phyloP scores from a whole-genome alignment of 2,113 vertebrate genomes.

The Phylloscopus trochiloides region DNA sequence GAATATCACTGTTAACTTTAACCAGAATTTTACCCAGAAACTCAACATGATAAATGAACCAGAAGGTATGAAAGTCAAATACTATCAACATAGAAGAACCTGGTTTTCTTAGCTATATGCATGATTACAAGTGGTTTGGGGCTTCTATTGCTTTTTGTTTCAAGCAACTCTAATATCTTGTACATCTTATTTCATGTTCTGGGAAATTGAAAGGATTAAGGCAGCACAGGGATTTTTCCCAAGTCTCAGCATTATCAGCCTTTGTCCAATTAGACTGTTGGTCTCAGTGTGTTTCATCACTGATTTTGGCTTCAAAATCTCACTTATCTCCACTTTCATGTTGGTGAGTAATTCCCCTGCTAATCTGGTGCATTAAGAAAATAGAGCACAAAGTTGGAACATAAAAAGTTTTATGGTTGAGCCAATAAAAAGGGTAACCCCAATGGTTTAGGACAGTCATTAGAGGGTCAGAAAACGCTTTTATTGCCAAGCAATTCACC shows the following conservation, averaged over 20 bases:
- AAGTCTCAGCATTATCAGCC: not conserved
- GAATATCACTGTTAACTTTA: not conserved
- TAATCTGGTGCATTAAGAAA: rapidly evolving
- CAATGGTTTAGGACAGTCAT: rapidly evolving
- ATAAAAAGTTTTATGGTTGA: not conserved
- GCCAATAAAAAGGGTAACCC: not conserved
- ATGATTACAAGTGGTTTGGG: not conserved
- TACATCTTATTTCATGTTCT: not conserved
- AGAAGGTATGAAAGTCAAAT: not conserved
- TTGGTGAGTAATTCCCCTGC: not conserved
- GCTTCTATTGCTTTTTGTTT: not conserved
- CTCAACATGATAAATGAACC: not conserved
- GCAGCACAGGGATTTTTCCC: not conserved
- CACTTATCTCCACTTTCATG: rapidly evolving
- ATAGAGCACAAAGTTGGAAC: rapidly evolving
- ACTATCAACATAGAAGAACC: not conserved
- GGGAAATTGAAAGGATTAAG: not conserved
- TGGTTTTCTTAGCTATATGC: not conserved
- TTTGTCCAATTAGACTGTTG: not conserved
- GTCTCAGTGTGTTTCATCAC: not conserved
- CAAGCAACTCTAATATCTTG: not conserved
- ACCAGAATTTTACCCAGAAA: not conserved
- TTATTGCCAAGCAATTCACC: not conserved
- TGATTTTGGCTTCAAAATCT: not conserved
- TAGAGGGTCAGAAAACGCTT: rapidly evolving